Base-by-base conservation (phyloP, 1,140 invertebrate species). In the Ladona fulva region DNA sequence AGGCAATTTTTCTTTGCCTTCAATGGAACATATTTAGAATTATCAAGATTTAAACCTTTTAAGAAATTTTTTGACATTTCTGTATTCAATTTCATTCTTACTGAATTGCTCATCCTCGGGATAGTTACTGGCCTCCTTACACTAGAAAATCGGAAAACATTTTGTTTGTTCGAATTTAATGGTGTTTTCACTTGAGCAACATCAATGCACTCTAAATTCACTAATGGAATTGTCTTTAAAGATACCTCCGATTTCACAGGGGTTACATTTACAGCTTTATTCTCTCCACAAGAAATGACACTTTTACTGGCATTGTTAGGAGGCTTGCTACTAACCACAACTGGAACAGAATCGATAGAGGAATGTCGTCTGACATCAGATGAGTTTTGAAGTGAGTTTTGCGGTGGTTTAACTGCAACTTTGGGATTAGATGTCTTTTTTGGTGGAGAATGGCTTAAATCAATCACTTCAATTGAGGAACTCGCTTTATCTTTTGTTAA, bases 371-470 rank as follows among this genome's bases (percentile, higher is more conserved):
- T 22, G 80, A 76, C 0, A 5, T 37, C 29, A 37, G 29, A 37
- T 37, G 29, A 37, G 80, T 29, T 0, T 76, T 81, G 19, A 1
- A 78, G 80, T 37, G 29, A 37, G 80, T 29, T 0, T 76, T 81
- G 19, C 0, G 78, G 80, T 85, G 73, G 85, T 79, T 78, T 86
- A 84, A 10, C 84, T 66, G 82, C 42, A 86, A 83, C 86, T 79
- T 88, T 88, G 8, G 88, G 85, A 76, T 87, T 80, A n/a, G 87
- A 86, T 83, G 86, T 86, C 0, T 88, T 82, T 74, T 88, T 87
- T 59, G 85, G 84, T 37, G 87, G 86, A 0, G 86, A 85, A 76
- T 87, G 86, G 0, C 87, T 87, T 6, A 88, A 84, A 0, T 82
- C 12, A 87, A 79, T 44, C 85, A 83, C 66, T 84, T 81, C 80